These are phyloP conservation scores for Syrphus vitripennis DNA, from an alignment of 2,888 invertebrate genomes.

Conservation along the genomic window DNA sequence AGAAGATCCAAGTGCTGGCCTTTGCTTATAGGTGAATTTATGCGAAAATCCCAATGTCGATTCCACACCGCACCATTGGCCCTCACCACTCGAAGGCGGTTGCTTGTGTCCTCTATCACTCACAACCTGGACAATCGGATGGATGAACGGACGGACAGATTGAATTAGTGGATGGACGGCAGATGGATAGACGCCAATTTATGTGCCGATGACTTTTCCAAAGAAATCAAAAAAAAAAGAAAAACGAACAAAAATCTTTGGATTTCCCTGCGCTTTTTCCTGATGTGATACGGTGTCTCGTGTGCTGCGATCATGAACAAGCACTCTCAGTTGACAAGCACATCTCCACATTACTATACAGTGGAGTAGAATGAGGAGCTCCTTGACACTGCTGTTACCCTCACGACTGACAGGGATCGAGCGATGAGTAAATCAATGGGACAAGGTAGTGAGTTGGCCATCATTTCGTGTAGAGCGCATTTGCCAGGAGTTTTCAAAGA, in stretches of 20 bases:
- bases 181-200: slow-evolving; percentile 69
- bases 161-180: slow-evolving; percentile 57
- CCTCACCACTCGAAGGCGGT: neutral
- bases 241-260: slow-evolving; percentile 29
- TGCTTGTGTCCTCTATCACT: slow-evolving; percentile 44
- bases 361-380: slow-evolving; percentile 10
- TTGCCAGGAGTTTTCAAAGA: neutral
- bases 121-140: too few relatives aligned
- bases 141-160: slow-evolving; percentile 35
- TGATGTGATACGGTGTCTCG: neutral
- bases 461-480: neutral
- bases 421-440: slow-evolving; percentile 66
- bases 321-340: slow-evolving; percentile 53
- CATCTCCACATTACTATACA: neutral
- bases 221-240: slow-evolving; percentile 23
- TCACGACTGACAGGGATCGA: slow-evolving; percentile 46
- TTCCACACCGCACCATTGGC: slow-evolving; percentile 40
- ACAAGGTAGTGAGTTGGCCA: slow-evolving; percentile 59
- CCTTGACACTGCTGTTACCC: slow-evolving; percentile 43
- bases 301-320: neutral
- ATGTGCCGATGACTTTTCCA: slow-evolving; percentile 50
- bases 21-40: slow-evolving; percentile 41
- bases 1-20: neutral
- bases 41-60: slow-evolving; percentile 57
- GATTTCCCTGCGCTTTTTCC: slow-evolving; percentile 54